Evolutionary conservation across 2,113 vertebrate genomes (phyloP).

Genomic region (Choloepus hoffmanni): DNA sequence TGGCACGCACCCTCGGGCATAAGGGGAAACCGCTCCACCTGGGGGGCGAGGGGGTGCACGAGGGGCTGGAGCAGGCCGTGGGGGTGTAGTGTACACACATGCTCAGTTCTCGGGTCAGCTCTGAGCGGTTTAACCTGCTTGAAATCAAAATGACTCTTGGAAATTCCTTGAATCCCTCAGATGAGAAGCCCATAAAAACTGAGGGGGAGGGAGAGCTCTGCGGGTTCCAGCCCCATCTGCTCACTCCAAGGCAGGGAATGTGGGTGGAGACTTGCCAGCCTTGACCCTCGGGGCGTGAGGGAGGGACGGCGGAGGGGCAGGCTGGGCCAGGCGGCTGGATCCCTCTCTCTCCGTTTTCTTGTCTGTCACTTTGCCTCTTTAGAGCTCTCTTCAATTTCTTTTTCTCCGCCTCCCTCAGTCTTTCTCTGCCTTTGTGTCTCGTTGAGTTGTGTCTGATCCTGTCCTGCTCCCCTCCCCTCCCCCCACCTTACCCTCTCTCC

Average conservation of each 20-base stretch:
- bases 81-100: accelerated
- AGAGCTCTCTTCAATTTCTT: neutral
- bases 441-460: accelerated
- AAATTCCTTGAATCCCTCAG: accelerated
- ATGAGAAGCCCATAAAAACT: neutral
- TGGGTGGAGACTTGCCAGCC: neutral
- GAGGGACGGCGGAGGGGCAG: accelerated
- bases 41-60: accelerated
- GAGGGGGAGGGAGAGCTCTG: accelerated
- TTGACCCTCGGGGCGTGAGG: neutral
- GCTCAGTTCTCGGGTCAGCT: neutral
- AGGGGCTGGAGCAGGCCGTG: accelerated
- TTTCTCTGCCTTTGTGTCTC: neutral
- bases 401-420: no score
- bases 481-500: no score
- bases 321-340: accelerated
- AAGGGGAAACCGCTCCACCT: no score
- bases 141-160: neutral
- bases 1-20: accelerated
- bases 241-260: no score
- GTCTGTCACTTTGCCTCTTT: neutral
- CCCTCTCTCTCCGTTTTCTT: no score
- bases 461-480: accelerated
- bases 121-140: neutral
- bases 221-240: neutral